Evolutionary conservation across 2,888 invertebrate genomes (phyloP), one percentile per base, ranked within the genome.

Genomic region (Pinctada fucata): DNA sequence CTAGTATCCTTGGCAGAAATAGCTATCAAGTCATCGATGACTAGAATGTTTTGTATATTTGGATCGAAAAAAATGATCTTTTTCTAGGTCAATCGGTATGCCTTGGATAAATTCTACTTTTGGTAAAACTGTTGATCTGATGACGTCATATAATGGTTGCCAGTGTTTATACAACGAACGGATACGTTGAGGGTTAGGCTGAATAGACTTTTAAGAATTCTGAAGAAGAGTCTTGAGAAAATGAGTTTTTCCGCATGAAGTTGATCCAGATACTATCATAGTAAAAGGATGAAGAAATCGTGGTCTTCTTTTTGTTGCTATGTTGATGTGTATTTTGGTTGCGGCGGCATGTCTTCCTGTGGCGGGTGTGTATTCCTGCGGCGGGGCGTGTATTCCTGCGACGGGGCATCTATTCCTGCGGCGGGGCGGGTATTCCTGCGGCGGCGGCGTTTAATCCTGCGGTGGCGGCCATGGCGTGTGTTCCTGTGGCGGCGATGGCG

Each of bases 71-170:
- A 31, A 31, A 31, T 31, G 31, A 31, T 31, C 31, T 31, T 31
- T 31, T 31, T 31, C 31, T 31, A 31, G 31, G 31, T 31, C 31
- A 31, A 31, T 31, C 31, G 31, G 31, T 31, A 31, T 31, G 31
- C 31, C 31, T 31, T 31, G 31, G 31, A 31, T 31, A 31, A 31
- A 31, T 68, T 80, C 73, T 2, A 80, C 76, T 6, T 63, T 65
- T 48, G 82, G 78, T n/a, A 67, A 5, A n/a, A 82, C 79, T n/a
- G 66, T 65, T n/a, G 16, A 8, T 50, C 45, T n/a, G 16, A 82
- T 80, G 10, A 76, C 73, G 67, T 82, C 80, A 63, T 80, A 82
- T 3, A 82, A 65, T 5, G 80, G 78, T 75, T 82, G 80, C 82
- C 80, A 82, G 16, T 79, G 65, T 66, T 75, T 80, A 65, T 82